Percentiles rank a stretch among this genome's conserved stretches.
Conservation (phyloP, 2,888 invertebrate species). For the Lymantria monacha region DNA sequence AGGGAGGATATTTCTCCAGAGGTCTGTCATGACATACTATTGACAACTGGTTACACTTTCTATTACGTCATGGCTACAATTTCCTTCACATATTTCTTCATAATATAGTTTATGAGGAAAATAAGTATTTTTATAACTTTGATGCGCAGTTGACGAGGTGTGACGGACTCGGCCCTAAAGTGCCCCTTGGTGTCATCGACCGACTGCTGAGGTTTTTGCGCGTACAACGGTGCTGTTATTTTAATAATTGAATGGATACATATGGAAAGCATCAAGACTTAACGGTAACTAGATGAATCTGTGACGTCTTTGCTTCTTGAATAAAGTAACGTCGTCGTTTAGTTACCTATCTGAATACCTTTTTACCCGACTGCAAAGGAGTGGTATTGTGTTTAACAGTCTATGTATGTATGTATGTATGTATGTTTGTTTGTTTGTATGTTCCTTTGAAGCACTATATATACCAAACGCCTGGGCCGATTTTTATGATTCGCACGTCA, state of each 20-base stretch:
- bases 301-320: constrained; percentile 32
- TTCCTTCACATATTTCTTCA: too few species aligned
- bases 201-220: constrained; percentile 75
- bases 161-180: constrained; percentile 75
- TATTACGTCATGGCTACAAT: too few species aligned
- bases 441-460: too few species aligned
- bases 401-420: too few species aligned
- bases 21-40: too few species aligned
- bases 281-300: constrained; percentile 53
- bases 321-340: constrained; percentile 18
- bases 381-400: too few species aligned
- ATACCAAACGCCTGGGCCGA: too few species aligned
- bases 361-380: too few species aligned
- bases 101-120: constrained; percentile 31
- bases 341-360: not conserved
- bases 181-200: constrained; percentile 76
- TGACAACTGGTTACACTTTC: too few species aligned
- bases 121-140: constrained; percentile 47
- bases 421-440: too few species aligned
- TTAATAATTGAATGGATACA: constrained; percentile 73
- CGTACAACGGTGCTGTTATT: constrained; percentile 73
- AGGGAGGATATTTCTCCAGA: too few species aligned
- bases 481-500: too few species aligned
- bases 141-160: constrained; percentile 57
- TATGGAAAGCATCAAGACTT: constrained; percentile 61